Evolutionary conservation across 2,113 vertebrate species (phyloP).

Genomic region (Balaenoptera acutorostrata): DNA sequence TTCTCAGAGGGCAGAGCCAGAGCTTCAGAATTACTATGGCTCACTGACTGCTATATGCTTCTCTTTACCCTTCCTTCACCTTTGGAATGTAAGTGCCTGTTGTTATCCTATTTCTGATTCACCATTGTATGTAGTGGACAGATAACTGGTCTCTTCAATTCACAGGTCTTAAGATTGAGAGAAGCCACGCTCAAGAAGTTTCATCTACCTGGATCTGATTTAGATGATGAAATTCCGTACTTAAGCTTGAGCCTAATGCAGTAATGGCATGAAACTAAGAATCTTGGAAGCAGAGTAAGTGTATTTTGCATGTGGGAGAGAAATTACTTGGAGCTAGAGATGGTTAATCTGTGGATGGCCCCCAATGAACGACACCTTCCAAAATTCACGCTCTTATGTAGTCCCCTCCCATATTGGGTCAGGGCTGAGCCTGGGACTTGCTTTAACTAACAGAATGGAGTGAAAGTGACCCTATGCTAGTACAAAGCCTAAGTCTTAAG

Average conservation of each 20-base stretch:
- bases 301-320: too few relatives aligned
- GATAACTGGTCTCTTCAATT: background rate
- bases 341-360: too few relatives aligned
- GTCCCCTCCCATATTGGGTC: background rate
- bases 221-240: background rate
- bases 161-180: background rate
- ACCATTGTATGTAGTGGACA: background rate
- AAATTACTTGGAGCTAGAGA: too few relatives aligned
- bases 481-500: background rate
- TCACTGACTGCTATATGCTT: background rate
- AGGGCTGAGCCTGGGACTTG: background rate
- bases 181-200: background rate
- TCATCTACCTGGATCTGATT: background rate
- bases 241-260: background rate
- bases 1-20: background rate
- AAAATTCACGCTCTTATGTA: too few relatives aligned
- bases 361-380: too few relatives aligned
- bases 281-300: background rate
- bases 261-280: background rate
- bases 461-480: background rate
- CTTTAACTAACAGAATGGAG: background rate
- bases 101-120: background rate
- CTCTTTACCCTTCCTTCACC: background rate
- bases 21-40: background rate
- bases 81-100: background rate